Percentiles rank a stretch among this genome's conserved stretches.
These are phyloP conservation scores for Tenualosa thibaudeaui DNA, from an alignment of 2,797 vertebrate species.

Conservation along the genomic window DNA sequence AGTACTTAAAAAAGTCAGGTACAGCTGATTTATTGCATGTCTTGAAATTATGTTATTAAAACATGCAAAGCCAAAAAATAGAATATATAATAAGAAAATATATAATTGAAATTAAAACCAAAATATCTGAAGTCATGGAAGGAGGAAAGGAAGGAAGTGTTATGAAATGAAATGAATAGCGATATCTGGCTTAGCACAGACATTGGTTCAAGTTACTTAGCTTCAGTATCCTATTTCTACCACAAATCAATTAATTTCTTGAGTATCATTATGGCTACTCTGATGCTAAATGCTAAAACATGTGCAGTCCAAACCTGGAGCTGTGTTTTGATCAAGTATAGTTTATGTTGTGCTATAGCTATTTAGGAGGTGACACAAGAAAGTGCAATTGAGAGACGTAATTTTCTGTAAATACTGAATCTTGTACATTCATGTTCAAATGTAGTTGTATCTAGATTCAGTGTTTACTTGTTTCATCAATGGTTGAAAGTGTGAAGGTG, in stretches of 20 bases:
- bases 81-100: constrained; percentile 67
- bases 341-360: constrained; percentile 8
- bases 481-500: background rate
- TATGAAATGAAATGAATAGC: constrained; percentile 49
- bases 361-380: background rate
- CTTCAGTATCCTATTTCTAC: constrained; percentile 60
- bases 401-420: background rate
- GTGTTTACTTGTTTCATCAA: background rate
- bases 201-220: constrained; percentile 61
- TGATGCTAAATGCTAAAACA: background rate
- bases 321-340: constrained; percentile 6
- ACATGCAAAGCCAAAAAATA: constrained; percentile 73
- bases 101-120: constrained; percentile 58
- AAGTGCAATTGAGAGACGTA: background rate
- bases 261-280: background rate
- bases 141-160: constrained; percentile 47
- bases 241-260: background rate
- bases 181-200: constrained; percentile 51
- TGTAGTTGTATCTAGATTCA: background rate
- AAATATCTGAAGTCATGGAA: constrained; percentile 42
- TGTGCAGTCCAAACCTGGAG: background rate
- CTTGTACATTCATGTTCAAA: background rate
- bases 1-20: constrained; percentile 61
- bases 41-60: constrained; percentile 69
- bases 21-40: constrained; percentile 61